phyloP scores from a whole-genome alignment of 2,888 invertebrate genomes.

The Sphaeridia pumilis region DNA sequence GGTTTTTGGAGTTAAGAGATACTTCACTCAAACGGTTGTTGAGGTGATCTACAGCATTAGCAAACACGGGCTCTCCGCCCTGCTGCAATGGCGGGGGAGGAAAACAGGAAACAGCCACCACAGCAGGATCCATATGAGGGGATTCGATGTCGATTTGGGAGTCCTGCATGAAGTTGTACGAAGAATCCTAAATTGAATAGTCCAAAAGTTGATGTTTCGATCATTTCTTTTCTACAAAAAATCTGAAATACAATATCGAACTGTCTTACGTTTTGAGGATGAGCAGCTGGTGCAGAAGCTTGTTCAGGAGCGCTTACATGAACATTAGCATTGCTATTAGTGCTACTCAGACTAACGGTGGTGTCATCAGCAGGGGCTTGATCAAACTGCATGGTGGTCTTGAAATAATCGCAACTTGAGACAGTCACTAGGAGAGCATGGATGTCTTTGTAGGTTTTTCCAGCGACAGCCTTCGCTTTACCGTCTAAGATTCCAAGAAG shows the following conservation, averaged over 20 bases:
- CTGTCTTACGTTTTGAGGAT: constrained; percentile 11
- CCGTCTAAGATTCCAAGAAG: constrained; percentile 77
- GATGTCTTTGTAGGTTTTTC: constrained; percentile 66
- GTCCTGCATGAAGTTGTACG: constrained; percentile 57
- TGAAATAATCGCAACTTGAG: constrained; percentile 71
- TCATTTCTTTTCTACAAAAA: no score
- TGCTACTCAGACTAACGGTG: no score
- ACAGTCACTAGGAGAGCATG: constrained; percentile 66
- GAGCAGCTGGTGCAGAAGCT: constrained; percentile 1
- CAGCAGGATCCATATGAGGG: constrained; percentile 42
- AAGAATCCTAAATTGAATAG: constrained; percentile 25
- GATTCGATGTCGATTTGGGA: constrained; percentile 63
- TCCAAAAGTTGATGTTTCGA: no score
- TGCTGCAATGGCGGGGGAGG: constrained; percentile 28
- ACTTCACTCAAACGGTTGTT: constrained; percentile 21
- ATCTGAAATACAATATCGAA: no score
- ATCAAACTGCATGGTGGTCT: constrained; percentile 44
- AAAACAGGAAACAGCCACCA: constrained; percentile 37
- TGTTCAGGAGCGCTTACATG: no score
- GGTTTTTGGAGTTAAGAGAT: constrained; percentile 20
- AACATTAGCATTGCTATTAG: no score
- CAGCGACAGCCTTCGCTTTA: constrained; percentile 66
- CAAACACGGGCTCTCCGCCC: constrained; percentile 9
- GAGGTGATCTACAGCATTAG: constrained; percentile 16
- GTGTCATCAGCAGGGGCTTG: not conserved